Base-by-base conservation (phyloP, 2,113 vertebrate genomes). In the Eleginops maclovinus region DNA sequence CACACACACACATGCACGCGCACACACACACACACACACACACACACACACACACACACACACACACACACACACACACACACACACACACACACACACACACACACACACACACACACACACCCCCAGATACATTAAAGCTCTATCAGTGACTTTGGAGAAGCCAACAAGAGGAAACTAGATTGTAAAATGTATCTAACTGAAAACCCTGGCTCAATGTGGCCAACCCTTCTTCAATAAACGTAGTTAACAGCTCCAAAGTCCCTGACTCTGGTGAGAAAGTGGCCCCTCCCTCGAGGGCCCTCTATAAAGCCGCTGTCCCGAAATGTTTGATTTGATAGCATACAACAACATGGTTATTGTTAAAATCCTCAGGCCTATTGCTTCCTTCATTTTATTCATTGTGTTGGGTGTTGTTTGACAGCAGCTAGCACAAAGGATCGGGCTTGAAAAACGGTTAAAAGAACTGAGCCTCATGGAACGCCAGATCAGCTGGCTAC, bases 51-150 rank as follows among this genome's bases (percentile, higher is more conserved):
- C 50, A 64, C 40, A 36, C 15, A 53, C 4, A 49, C 41, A 28
- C 17, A 58, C 31, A 76, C 50, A 64, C 40, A 36, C 15, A 53
- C 4, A 49, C 41, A 28, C 17, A 61, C 31, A 76, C 50, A 64
- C 40, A 36, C 15, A 53, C 4, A 49, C 41, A 28, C 17, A 61
- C 31, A 76, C 50, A 64, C 40, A 36, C 15, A 53, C 4, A 49
- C 41, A 28, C 17, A 61, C 31, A 76, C 50, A 64, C 40, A 36
- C 15, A 53, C 4, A 49, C 40, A 28, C 17, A 61, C 28, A 76
- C 50, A 64, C 40, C 28, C 15, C 44, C 4, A 49, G 28, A 28
- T 14, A 61, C 31, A 36, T 8, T 31, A 7, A 31, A 7, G 28
- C 28, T 28, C 28, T 2, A 4, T 28, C 28, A 28, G 31, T 31